phyloP scores from a whole-genome alignment of 2,797 vertebrate species.

The Thamnophis elegans region DNA sequence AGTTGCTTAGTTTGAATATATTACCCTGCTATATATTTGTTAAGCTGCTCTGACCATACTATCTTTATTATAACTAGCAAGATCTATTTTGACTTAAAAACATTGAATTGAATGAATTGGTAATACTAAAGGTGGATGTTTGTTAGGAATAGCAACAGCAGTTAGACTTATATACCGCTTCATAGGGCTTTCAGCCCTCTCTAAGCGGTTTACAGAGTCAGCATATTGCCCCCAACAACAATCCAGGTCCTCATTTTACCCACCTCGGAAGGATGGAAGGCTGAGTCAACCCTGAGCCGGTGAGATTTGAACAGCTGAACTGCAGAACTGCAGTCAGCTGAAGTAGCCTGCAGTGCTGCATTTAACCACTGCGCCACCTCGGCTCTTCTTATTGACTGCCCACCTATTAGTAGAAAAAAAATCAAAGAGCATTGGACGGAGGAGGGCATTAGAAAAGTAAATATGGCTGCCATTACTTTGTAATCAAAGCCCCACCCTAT shows the following conservation, averaged over 20 bases:
- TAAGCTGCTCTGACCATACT: background rate
- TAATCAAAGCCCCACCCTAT: background rate
- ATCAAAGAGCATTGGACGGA: background rate
- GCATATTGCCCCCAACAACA: no score
- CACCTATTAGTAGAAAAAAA: background rate
- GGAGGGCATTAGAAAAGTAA: background rate
- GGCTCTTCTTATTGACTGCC: background rate
- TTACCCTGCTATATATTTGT: background rate
- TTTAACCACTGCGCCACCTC: no score
- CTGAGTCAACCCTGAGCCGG: no score
- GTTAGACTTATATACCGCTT: no score
- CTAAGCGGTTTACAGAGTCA: no score
- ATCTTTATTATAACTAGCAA: background rate
- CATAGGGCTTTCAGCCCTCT: no score
- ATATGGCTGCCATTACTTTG: background rate
- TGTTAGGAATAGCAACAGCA: no score
- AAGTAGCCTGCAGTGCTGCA: no score
- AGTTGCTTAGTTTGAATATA: background rate
- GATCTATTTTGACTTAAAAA: background rate
- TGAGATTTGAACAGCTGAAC: no score
- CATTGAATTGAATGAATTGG: background rate
- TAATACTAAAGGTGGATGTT: background rate
- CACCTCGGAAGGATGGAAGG: no score
- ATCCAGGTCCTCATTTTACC: no score
- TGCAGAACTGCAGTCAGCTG: no score